Evolutionary conservation across 2,797 vertebrate species (phyloP).

Genomic region (Tapirus indicus): DNA sequence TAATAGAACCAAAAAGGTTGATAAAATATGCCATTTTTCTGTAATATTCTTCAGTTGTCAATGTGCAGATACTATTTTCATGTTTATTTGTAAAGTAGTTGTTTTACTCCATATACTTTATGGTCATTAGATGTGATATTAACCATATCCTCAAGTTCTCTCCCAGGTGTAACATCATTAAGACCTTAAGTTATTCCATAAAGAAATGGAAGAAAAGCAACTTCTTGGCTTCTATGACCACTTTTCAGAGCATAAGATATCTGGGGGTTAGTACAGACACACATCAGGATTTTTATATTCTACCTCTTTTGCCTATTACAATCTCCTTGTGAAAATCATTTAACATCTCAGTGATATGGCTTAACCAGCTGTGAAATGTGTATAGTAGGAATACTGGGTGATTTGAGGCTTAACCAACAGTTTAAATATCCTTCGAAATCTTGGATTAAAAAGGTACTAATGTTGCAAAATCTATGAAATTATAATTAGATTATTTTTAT

Average conservation of each 20-base stretch:
- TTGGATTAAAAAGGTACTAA: neutral
- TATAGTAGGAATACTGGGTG: neutral
- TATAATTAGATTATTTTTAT: neutral
- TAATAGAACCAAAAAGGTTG: neutral
- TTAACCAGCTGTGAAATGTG: slow-evolving; percentile 47
- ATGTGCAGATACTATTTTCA: neutral
- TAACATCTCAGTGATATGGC: neutral
- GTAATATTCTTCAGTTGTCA: neutral
- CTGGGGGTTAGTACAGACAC: neutral
- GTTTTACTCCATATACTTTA: neutral
- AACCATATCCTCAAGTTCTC: neutral
- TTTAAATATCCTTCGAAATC: neutral
- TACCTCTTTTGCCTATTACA: neutral
- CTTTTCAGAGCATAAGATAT: neutral
- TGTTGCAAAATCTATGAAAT: neutral
- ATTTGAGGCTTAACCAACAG: neutral
- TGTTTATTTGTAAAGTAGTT: neutral
- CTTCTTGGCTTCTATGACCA: neutral
- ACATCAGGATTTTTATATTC: slow-evolving; percentile 3
- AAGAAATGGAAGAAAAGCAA: neutral
- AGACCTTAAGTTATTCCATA: neutral
- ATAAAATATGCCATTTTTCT: neutral
- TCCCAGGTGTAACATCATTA: neutral
- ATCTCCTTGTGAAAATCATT: neutral
- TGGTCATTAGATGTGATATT: neutral